Conservation (phyloP, 2,888 invertebrate species). For the Coenonympha glycerion region DNA sequence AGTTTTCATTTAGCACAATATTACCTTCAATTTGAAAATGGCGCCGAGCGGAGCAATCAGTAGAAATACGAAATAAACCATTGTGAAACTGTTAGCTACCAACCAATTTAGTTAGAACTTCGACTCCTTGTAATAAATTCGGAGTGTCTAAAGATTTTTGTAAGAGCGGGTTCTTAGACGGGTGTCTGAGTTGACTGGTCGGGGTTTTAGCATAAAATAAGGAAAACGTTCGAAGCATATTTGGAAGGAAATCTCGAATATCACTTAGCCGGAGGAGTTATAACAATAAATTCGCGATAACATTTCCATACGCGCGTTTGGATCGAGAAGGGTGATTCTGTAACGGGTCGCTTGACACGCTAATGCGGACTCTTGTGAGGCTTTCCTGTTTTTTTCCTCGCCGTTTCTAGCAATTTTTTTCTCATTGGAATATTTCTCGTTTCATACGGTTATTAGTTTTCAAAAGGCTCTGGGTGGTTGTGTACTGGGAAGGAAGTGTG, state of each 20-base stretch:
- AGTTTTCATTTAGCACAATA: slow-evolving; percentile 42
- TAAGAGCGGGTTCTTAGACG: slow-evolving; percentile 12
- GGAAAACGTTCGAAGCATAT: slow-evolving; percentile 54
- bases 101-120: slow-evolving; percentile 36
- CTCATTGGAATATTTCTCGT: slow-evolving; percentile 5
- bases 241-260: slow-evolving; percentile 61
- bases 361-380: slow-evolving; percentile 40
- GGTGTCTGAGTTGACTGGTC: slow-evolving; percentile 35
- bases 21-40: slow-evolving; percentile 49
- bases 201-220: slow-evolving; percentile 42
- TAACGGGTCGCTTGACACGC: slow-evolving; percentile 60
- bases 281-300: slow-evolving; percentile 69
- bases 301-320: slow-evolving; percentile 63
- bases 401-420: slow-evolving; percentile 15
- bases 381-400: slow-evolving; percentile 40
- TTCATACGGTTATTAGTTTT: slow-evolving; percentile 9
- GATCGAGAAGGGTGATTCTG: slow-evolving; percentile 48
- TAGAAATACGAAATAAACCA: slow-evolving; percentile 51
- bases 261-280: slow-evolving; percentile 67
- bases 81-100: slow-evolving; percentile 36
- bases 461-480: neutral
- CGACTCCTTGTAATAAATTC: slow-evolving; percentile 22
- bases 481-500: neutral
- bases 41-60: slow-evolving; percentile 43
- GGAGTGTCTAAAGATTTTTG: slow-evolving; percentile 6